Evolutionary conservation across 2,888 invertebrate genomes (phyloP), one percentile per base, ranked within the genome.

Genomic region (Heliconius ethilla): DNA sequence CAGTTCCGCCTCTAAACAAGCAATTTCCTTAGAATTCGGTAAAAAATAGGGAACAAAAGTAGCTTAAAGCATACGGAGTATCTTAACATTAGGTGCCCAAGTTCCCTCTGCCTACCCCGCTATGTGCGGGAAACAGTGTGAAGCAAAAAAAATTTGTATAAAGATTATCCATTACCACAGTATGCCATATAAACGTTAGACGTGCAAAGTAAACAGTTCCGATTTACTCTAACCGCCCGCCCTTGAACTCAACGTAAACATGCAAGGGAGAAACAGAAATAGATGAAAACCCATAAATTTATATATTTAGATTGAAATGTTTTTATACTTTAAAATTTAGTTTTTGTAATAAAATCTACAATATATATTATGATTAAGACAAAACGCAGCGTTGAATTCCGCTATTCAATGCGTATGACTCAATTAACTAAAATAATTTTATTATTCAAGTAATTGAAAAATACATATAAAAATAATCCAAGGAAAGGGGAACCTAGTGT

Each of bases 201-300:
- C 75, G 73, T 62, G 76, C 81, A 76, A 78, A 79, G 78, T 81
- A 81, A 81, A 82, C 81, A 75, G 75, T 75, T 79, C 75, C 70
- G 75, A 78, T 81, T 66, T 78, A 79, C 80, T 79, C 82, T 79
- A 81, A 70, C 79, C 83, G 85, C 84, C 79, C 83, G 85, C 84
- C 88, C 88, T 89, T 89, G 89, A 86, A 85, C 85, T 80, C 79
- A 78, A 79, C 78, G 79, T 81, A 82, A 83, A 85, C 82, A 82
- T 82, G 83, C 76, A 78, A 76, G 81, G 81, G 79, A 79, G 76
- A 55, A 75, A 74, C 74, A 66, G 37, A 80, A 81, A 80, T 80
- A 80, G 80, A 74, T 45, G 63, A 37, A 55, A 67, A 75, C 15
- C 59, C 70, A 29, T 77, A 76, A 67, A 76, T 70, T 70, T 74